These are phyloP conservation scores for Aphelinus certus DNA, from an alignment of 1,140 invertebrate species.

Conservation along the genomic window DNA sequence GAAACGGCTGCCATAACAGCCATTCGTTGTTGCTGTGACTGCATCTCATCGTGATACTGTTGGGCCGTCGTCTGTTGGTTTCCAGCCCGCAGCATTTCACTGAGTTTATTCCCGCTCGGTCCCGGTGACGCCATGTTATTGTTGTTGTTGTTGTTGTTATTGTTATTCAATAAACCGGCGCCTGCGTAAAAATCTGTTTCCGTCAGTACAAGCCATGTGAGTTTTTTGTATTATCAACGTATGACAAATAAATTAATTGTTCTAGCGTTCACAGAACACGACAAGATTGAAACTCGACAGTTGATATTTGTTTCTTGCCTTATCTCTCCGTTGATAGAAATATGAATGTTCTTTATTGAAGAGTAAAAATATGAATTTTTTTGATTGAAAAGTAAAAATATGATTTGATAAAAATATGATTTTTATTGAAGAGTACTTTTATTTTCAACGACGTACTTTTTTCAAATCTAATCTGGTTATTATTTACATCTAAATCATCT, in stretches of 20 bases:
- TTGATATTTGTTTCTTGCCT: no score
- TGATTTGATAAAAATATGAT: no score
- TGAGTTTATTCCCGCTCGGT: conserved; percentile 71
- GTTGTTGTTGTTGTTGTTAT: conserved; percentile 78
- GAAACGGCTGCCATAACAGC: conserved; percentile 77
- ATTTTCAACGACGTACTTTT: no score
- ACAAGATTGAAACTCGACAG: no score
- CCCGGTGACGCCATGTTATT: conserved; percentile 69
- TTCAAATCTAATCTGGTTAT: no score
- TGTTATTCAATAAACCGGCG: conserved; percentile 70
- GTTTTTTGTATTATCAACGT: conserved; percentile 31
- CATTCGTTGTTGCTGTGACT: conserved; percentile 78
- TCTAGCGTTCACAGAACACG: no score
- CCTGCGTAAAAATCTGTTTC: conserved; percentile 66
- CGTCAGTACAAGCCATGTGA: conserved; percentile 53
- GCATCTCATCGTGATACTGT: conserved; percentile 76
- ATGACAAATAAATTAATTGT: conserved; percentile 1
- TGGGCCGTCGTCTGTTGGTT: conserved; percentile 64
- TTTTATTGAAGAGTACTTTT: no score
- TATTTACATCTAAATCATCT: no score
- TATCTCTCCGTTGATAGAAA: no score
- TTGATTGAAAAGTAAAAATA: no score
- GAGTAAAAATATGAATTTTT: no score
- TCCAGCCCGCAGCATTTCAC: conserved; percentile 72
- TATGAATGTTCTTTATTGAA: no score